phyloP scores from a whole-genome alignment of 2,888 invertebrate genomes.

The Leucophenga montana region DNA sequence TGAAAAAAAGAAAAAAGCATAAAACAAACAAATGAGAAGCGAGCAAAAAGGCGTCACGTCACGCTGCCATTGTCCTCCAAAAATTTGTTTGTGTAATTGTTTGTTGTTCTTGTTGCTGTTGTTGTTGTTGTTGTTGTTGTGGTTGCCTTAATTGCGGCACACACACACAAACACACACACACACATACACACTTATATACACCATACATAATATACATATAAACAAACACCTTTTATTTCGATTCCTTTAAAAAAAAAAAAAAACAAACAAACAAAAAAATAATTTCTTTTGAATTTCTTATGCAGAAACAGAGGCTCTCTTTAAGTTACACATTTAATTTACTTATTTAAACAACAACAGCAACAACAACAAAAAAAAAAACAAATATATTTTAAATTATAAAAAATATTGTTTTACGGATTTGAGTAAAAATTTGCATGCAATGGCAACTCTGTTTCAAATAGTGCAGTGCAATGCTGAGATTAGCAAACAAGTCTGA shows the following conservation, averaged over 20 bases:
- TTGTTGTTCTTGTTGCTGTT: not conserved
- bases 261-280: conserved; percentile 21
- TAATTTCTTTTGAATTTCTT: conserved; percentile 1
- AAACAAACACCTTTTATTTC: conserved; percentile 19
- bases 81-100: conserved; percentile 2
- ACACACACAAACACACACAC: conserved; percentile 40
- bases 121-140: conserved; percentile 15
- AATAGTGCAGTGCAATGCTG: no score
- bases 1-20: not conserved
- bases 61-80: conserved; percentile 22
- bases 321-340: conserved; percentile 52
- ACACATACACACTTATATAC: conserved; percentile 36
- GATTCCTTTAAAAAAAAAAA: conserved; percentile 21
- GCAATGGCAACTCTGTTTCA: conserved; percentile 6
- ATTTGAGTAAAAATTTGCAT: not conserved
- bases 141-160: conserved; percentile 23
- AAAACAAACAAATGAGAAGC: conserved; percentile 26
- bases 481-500: not conserved
- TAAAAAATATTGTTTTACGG: conserved; percentile 10
- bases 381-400: conserved; percentile 27
- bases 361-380: no score
- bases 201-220: conserved; percentile 34
- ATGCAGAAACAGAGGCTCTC: conserved; percentile 61
- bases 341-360: conserved; percentile 26
- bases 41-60: not conserved